These are phyloP conservation scores for Oncorhynchus masou DNA, from an alignment of 2,113 vertebrate genomes.

Conservation along the genomic window DNA sequence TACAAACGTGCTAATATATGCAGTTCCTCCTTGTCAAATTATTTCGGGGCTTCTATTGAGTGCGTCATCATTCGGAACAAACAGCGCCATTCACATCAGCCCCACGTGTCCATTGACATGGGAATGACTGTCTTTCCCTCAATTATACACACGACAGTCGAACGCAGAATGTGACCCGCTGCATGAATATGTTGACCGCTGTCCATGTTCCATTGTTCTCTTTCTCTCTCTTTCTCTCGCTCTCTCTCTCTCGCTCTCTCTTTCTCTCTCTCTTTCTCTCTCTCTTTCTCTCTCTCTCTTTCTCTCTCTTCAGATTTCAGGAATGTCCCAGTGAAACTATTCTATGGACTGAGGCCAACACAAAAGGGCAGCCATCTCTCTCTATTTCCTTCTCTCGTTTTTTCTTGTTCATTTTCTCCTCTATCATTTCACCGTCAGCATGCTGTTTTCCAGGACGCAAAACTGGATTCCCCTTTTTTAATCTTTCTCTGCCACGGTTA, in stretches of 20 bases:
- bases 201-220: conserved; percentile 62
- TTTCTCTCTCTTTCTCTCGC: conserved; percentile 3
- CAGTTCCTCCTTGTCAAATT: conserved; percentile 22
- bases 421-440: background rate
- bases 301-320: conserved; percentile 57
- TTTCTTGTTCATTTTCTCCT: background rate
- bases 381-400: conserved; percentile 9
- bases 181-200: conserved; percentile 69
- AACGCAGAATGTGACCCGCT: conserved; percentile 72
- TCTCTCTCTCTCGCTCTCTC: conserved; percentile 7
- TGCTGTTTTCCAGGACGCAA: background rate
- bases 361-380: conserved; percentile 26
- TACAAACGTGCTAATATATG: background rate
- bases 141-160: conserved; percentile 68
- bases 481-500: background rate
- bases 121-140: conserved; percentile 58
- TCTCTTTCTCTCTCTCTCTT: conserved; percentile 26
- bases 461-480: background rate
- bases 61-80: conserved; percentile 60
- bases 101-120: conserved; percentile 58
- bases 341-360: conserved; percentile 41
- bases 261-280: conserved; percentile 9
- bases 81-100: conserved; percentile 53
- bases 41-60: conserved; percentile 44
- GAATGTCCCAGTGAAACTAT: conserved; percentile 57